Evolutionary conservation across 2,797 vertebrate species (phyloP).

Genomic region (Hephaestus fuliginosus): DNA sequence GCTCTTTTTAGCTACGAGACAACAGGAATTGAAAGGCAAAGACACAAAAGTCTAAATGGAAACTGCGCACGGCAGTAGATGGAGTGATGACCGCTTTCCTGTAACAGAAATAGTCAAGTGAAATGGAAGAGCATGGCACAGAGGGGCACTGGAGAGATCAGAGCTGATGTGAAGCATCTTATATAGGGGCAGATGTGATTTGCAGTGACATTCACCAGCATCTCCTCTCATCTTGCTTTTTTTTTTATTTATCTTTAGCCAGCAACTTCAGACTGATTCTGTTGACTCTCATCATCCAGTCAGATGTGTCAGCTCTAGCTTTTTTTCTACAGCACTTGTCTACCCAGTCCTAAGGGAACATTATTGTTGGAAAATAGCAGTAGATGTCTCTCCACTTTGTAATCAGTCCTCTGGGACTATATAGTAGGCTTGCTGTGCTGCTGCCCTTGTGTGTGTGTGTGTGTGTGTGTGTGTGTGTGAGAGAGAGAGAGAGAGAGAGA

Average conservation of each 20-base stretch:
- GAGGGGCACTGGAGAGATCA: not conserved
- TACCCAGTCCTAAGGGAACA: not conserved
- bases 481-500: not conserved
- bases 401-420: constrained; percentile 26
- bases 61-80: not conserved
- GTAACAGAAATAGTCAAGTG: not conserved
- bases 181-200: not conserved
- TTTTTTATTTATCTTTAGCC: not conserved
- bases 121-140: constrained; percentile 1
- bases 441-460: not conserved
- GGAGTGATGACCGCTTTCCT: not conserved
- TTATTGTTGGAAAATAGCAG: constrained; percentile 9
- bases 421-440: constrained; percentile 6
- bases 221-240: not conserved
- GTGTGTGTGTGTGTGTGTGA: not conserved
- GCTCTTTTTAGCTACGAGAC: constrained; percentile 24
- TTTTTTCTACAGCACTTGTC: not conserved
- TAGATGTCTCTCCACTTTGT: constrained; percentile 7
- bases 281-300: not conserved
- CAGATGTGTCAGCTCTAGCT: not conserved
- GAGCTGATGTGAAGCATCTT: constrained; percentile 9
- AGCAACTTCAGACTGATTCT: not conserved
- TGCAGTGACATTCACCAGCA: not conserved
- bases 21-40: not conserved
- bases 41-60: not conserved